These are phyloP conservation scores for Hapalemur alaotrensis DNA, from an alignment of 2,797 vertebrate genomes.

Conservation along the genomic window DNA sequence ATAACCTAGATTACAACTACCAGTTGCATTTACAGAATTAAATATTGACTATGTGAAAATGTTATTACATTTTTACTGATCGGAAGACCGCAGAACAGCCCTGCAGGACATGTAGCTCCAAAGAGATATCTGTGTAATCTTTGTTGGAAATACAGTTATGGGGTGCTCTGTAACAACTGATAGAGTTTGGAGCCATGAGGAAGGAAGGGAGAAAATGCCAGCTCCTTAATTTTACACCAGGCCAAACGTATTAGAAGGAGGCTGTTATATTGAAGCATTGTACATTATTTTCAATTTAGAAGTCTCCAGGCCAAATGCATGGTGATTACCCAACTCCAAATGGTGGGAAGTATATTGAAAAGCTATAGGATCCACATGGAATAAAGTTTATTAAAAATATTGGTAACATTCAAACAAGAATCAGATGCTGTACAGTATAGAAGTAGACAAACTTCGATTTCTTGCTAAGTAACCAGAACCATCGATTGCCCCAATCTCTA, in stretches of 20 bases:
- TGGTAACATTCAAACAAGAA: background rate
- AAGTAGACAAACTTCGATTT: background rate
- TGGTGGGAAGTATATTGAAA: background rate
- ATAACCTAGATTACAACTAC: conserved; percentile 91
- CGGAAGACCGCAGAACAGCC: conserved; percentile 82
- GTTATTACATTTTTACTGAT: conserved; percentile 90
- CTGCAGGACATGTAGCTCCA: conserved; percentile 84
- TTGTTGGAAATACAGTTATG: conserved; percentile 82
- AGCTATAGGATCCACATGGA: background rate
- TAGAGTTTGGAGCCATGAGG: conserved; percentile 63
- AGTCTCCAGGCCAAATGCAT: conserved; percentile 46
- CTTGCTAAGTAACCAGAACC: background rate
- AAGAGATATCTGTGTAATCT: conserved; percentile 88
- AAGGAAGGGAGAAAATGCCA: conserved; percentile 49
- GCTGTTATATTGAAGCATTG: conserved; percentile 43
- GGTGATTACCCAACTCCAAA: background rate
- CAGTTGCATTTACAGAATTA: conserved; percentile 94
- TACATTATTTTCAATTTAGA: conserved; percentile 49
- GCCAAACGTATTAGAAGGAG: conserved; percentile 42
- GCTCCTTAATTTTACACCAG: conserved; percentile 73
- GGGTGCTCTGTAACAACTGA: conserved; percentile 72
- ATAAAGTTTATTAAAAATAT: background rate
- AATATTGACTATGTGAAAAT: conserved; percentile 93
- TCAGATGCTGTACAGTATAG: rapidly evolving
- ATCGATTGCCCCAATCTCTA: background rate